These are phyloP conservation scores for Leuctra nigra DNA, from an alignment of 2,888 invertebrate genomes.

Conservation along the genomic window DNA sequence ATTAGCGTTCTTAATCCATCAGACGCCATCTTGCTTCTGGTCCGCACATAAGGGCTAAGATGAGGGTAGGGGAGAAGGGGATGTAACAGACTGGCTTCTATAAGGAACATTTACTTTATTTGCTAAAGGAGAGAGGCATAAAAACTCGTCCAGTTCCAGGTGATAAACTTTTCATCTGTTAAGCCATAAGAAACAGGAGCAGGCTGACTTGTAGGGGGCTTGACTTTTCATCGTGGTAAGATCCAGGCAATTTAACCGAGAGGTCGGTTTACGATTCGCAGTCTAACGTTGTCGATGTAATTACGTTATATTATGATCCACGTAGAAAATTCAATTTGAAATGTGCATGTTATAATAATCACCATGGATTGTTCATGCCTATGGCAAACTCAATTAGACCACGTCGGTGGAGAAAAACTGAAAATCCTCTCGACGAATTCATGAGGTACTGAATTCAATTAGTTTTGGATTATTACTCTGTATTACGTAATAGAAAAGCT, in stretches of 20 bases:
- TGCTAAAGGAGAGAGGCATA: slow-evolving; percentile 14
- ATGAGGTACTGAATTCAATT: slow-evolving; percentile 7
- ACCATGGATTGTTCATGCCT: neutral
- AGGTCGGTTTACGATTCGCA: neutral
- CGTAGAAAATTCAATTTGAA: slow-evolving; percentile 11
- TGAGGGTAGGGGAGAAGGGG: neutral
- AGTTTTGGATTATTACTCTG: slow-evolving; percentile 7
- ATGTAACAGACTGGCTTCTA: slow-evolving; percentile 12
- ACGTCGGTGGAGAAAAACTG: neutral
- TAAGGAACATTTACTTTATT: slow-evolving; percentile 16
- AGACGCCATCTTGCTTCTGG: neutral
- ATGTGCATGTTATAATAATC: slow-evolving; percentile 6
- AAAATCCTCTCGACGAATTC: neutral
- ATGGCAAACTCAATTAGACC: neutral
- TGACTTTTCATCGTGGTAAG: slow-evolving; percentile 4
- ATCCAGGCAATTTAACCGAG: slow-evolving; percentile 4
- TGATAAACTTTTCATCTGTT: slow-evolving; percentile 18
- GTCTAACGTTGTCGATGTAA: neutral
- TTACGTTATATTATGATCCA: neutral
- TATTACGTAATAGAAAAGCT: slow-evolving; percentile 1
- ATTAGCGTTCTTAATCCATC: slow-evolving; percentile 13
- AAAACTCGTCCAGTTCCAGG: slow-evolving; percentile 15
- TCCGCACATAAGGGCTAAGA: neutral
- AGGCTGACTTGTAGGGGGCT: neutral
- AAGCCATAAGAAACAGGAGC: neutral